Percentiles rank a stretch among this genome's conserved stretches.
Conservation (phyloP, 2,797 vertebrate species). For the Anabas testudineus region DNA sequence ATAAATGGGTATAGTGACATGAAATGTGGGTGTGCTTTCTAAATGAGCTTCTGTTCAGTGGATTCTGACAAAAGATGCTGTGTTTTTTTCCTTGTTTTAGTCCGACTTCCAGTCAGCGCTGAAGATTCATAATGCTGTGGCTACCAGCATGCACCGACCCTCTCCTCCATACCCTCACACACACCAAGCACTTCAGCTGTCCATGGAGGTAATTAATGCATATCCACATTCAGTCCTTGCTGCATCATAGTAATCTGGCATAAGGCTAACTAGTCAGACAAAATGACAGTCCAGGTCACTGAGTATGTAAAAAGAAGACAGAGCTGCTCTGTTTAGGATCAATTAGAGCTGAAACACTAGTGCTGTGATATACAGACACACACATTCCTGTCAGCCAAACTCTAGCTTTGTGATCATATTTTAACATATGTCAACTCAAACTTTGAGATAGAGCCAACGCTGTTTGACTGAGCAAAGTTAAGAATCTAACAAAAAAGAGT, state of each 20-base stretch:
- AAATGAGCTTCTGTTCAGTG: neutral
- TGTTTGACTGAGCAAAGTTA: neutral
- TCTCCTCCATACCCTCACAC: constrained; percentile 95
- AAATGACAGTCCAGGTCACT: constrained; percentile 24
- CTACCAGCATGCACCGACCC: constrained; percentile 93
- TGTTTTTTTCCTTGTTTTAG: constrained; percentile 35
- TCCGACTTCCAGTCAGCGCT: constrained; percentile 96
- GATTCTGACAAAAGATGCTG: neutral
- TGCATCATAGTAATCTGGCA: neutral
- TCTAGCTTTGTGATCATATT: neutral
- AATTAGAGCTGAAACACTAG: constrained; percentile 47
- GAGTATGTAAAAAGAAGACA: constrained; percentile 46
- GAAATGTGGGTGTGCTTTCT: neutral
- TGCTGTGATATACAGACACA: neutral
- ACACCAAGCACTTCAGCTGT: constrained; percentile 89
- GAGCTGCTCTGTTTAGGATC: constrained; percentile 57
- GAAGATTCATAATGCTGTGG: constrained; percentile 95
- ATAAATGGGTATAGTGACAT: no score
- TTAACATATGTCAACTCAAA: neutral
- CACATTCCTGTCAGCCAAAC: neutral
- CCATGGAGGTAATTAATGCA: constrained; percentile 77
- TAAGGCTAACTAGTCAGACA: constrained; percentile 8
- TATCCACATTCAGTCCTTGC: neutral
- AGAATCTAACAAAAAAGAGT: neutral
- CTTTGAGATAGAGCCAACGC: neutral